Conservation (phyloP, 2,888 invertebrate genomes). For the Drosophila robusta region DNA sequence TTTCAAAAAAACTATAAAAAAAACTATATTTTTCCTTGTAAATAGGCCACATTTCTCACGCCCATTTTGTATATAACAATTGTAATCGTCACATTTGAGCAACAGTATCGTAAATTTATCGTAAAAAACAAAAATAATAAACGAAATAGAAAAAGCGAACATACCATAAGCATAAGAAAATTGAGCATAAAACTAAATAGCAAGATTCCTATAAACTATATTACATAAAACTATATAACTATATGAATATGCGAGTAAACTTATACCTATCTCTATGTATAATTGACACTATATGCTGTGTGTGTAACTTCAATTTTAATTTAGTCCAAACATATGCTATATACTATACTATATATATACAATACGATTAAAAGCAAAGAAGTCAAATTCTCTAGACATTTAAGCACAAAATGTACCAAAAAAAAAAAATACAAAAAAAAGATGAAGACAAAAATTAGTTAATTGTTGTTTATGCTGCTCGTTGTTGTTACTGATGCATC, state of each 20-base stretch:
- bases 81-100: constrained; percentile 43
- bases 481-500: constrained; percentile 4
- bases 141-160: constrained; percentile 30
- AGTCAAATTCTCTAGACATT: constrained; percentile 74
- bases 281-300: constrained; percentile 46
- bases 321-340: constrained; percentile 43
- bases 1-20: constrained; percentile 7
- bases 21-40: constrained; percentile 35
- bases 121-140: constrained; percentile 24
- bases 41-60: constrained; percentile 52
- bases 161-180: constrained; percentile 69
- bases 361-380: constrained; percentile 59
- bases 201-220: constrained; percentile 74
- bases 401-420: constrained; percentile 69
- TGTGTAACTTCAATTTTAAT: constrained; percentile 70
- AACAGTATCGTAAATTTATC: constrained; percentile 63
- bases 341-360: constrained; percentile 2
- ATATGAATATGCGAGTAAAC: constrained; percentile 38
- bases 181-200: constrained; percentile 65
- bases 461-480: constrained; percentile 28
- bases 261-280: constrained; percentile 34
- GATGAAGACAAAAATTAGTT: constrained; percentile 33
- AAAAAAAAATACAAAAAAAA: constrained; percentile 29
- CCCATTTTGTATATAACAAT: constrained; percentile 61
- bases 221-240: constrained; percentile 3